Evolutionary conservation across 2,888 invertebrate genomes (phyloP).

Genomic region (Lydus trimaculatus): DNA sequence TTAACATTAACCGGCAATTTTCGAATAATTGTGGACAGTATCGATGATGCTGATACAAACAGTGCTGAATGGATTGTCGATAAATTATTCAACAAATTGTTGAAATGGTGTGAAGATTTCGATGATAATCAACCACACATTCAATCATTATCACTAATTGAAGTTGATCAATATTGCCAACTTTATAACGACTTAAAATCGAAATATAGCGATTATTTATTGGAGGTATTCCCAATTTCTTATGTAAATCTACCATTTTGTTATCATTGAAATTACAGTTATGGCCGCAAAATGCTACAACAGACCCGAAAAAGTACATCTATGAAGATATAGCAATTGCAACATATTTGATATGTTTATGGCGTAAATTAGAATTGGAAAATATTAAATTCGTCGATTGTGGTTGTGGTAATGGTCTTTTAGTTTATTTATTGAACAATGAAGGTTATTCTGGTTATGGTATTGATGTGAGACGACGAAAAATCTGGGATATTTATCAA

Average conservation of each 20-base stretch:
- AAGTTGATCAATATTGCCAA: conserved; percentile 72
- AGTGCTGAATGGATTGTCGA: conserved; percentile 65
- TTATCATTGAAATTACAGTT: conserved; percentile 62
- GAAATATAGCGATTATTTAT: conserved; percentile 78
- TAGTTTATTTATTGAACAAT: conserved; percentile 83
- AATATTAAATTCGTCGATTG: conserved; percentile 81
- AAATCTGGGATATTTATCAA: conserved; percentile 87
- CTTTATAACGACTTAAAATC: conserved; percentile 78
- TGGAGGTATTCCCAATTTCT: conserved; percentile 67
- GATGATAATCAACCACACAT: conserved; percentile 46
- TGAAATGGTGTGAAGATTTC: conserved; percentile 68
- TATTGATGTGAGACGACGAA: conserved; percentile 83
- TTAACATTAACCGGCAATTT: conserved; percentile 50
- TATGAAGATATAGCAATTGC: conserved; percentile 97
- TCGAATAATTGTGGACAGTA: conserved; percentile 54
- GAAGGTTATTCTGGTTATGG: conserved; percentile 88
- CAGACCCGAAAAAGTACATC: conserved; percentile 94
- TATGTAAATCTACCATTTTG: conserved; percentile 2
- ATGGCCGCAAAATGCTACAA: conserved; percentile 92
- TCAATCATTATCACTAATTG: conserved; percentile 71
- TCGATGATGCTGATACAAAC: conserved; percentile 58
- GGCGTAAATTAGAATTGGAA: conserved; percentile 62
- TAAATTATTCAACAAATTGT: conserved; percentile 66
- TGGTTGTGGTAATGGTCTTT: conserved; percentile 97
- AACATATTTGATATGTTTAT: conserved; percentile 81